These are phyloP conservation scores for Sebastes miniatus DNA, from an alignment of 2,797 vertebrate species.

Conservation along the genomic window DNA sequence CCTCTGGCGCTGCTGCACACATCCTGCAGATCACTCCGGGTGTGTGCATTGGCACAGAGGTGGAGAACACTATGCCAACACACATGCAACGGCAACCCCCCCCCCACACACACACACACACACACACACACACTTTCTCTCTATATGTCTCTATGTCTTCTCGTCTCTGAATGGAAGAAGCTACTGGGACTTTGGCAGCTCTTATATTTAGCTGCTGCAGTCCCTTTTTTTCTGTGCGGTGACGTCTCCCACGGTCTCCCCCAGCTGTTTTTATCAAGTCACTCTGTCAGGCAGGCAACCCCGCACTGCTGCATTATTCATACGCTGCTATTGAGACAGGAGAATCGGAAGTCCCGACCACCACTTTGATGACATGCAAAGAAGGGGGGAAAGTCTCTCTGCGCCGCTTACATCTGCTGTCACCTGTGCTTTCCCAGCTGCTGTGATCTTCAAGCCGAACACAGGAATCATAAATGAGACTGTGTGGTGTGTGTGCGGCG, in stretches of 20 bases:
- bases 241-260: constrained; percentile 59
- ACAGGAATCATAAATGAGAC: constrained; percentile 44
- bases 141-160: not conserved
- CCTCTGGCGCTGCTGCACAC: not conserved
- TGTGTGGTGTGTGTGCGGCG: not conserved
- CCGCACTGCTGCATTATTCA: constrained; percentile 78
- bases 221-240: constrained; percentile 34
- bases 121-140: not conserved
- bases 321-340: constrained; percentile 68
- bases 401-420: constrained; percentile 60
- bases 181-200: constrained; percentile 22
- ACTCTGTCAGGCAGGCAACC: constrained; percentile 72
- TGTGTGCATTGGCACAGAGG: constrained; percentile 29
- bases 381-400: constrained; percentile 43
- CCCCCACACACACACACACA: not conserved
- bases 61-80: constrained; percentile 3
- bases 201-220: constrained; percentile 64
- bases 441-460: constrained; percentile 60
- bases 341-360: constrained; percentile 74
- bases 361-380: constrained; percentile 75
- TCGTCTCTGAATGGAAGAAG: constrained; percentile 9
- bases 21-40: constrained; percentile 22
- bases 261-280: constrained; percentile 74
- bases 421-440: constrained; percentile 45
- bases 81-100: not conserved